Evolutionary conservation across 2,888 invertebrate genomes (phyloP), one percentile per base, ranked within the genome.

Genomic region (Chymomyza fuscimana): DNA sequence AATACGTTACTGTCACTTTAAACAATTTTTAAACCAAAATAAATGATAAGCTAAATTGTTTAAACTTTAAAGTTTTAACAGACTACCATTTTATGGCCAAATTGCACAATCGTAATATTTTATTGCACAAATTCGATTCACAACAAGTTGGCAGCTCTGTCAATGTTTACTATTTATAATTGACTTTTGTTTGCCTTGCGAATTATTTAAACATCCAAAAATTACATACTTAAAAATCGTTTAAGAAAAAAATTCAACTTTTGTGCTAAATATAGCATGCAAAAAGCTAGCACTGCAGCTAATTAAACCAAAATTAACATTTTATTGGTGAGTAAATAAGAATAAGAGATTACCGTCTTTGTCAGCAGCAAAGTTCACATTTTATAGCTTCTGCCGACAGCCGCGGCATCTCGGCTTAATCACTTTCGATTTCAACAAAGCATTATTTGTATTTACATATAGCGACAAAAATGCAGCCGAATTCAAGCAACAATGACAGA

Each of bases 131-230:
- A 32, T 32, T 32, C 7, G 1, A 32, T 1, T 7, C 7, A 7
- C n/a, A 36, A 12, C 16, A 50, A 64, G 79, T 64, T 80, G 79
- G 77, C 81, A 80, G 61, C 65, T 5, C 66, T 0, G n/a, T 32
- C 1, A 59, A 54, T 77, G 69, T 77, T 79, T 77, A 75, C 62
- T 58, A 67, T 59, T 65, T 61, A 32, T 58, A 12, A 46, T 46
- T 46, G 1, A 12, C 40, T 4, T 10, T 12, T 46, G 12, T 1
- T 46, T 12, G 40, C 2, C 40, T 10, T 12, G 40, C 40, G 12
- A 46, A 12, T 46, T 0, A 4, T 46, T 67, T 6, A 19, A 66
- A 65, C 22, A 46, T 15, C 9, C 10, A 50, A 36, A 62, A 16
- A 15, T 19, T 60, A 7, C 1, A 4, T 40, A 32, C 40, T 6